Percentiles rank a stretch among this genome's conserved stretches.
Conservation (phyloP, 2,888 invertebrate species). For the Rhyacophila evoluta region DNA sequence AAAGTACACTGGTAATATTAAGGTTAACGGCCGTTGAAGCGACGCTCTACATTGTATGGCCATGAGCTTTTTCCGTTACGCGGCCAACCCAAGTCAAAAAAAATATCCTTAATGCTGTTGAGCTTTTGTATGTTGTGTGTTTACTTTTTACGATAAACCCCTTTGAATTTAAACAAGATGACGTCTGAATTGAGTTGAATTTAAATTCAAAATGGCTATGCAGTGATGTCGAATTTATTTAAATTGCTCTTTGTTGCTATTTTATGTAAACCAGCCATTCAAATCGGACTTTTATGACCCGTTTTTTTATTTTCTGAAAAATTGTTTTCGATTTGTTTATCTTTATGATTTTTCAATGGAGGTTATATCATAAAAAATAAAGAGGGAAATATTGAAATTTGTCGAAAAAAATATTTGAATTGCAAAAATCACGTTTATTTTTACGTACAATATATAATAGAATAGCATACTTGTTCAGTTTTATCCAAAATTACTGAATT, state of each 20-base stretch:
- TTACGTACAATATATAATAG: no score
- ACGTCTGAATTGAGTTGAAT: neutral
- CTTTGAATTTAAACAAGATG: conserved; percentile 24
- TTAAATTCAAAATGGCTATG: conserved; percentile 9
- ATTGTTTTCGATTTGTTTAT: neutral
- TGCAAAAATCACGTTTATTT: no score
- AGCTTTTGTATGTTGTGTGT: neutral
- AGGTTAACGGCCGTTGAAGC: neutral
- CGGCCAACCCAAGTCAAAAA: neutral
- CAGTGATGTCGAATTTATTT: conserved; percentile 15
- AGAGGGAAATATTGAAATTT: no score
- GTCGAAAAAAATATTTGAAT: no score
- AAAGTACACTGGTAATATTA: neutral
- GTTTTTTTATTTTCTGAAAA: neutral
- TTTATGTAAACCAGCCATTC: neutral
- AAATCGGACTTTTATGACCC: neutral
- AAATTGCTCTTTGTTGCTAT: neutral
- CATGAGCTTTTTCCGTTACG: neutral
- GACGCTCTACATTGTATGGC: neutral
- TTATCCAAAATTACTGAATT: no score
- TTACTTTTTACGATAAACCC: conserved; percentile 21
- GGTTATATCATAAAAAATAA: no score
- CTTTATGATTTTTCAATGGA: neutral
- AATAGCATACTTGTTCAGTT: no score
- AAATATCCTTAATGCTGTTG: neutral